Percentiles rank a stretch among this genome's conserved stretches.
Evolutionary conservation across 1,140 invertebrate genomes (phyloP).

Genomic region (Glomeris maerens): DNA sequence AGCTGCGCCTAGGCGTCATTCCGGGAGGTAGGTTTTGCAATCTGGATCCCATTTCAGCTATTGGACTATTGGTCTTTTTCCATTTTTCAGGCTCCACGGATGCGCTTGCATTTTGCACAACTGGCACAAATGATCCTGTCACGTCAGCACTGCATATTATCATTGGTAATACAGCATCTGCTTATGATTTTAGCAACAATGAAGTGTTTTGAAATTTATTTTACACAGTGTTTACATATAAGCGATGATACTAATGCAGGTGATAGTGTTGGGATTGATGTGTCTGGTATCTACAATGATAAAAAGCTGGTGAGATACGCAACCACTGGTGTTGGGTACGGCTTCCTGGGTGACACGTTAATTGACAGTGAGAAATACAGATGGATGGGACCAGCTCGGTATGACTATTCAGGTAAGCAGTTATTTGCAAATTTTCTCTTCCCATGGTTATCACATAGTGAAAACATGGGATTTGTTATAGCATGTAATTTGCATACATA

Average conservation of each 20-base stretch:
- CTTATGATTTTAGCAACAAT: background rate
- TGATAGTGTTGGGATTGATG: slow-evolving; percentile 53
- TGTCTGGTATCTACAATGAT: slow-evolving; percentile 57
- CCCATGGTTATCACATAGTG: no score
- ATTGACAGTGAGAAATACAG: slow-evolving; percentile 65
- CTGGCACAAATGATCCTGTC: slow-evolving; percentile 64
- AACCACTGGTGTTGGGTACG: slow-evolving; percentile 70
- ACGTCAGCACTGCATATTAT: slow-evolving; percentile 71
- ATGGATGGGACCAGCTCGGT: slow-evolving; percentile 78
- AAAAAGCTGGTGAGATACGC: slow-evolving; percentile 50
- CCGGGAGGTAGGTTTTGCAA: slow-evolving; percentile 38
- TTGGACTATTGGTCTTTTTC: slow-evolving; percentile 1
- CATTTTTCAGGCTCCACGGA: slow-evolving; percentile 56
- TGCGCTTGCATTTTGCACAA: slow-evolving; percentile 61
- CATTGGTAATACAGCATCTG: slow-evolving; percentile 37
- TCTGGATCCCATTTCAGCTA: slow-evolving; percentile 4
- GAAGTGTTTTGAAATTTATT: background rate
- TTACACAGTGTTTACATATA: no score
- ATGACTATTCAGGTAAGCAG: slow-evolving; percentile 63
- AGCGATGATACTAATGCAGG: no score
- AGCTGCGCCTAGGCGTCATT: slow-evolving; percentile 54
- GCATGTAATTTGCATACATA: no score
- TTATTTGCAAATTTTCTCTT: no score
- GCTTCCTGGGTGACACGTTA: slow-evolving; percentile 73
- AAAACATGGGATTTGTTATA: no score